A percentile compares a stretch with the other conserved stretches of the same genome.
Conservation (phyloP, 2,888 invertebrate genomes). For the Chrysina gloriosa region DNA sequence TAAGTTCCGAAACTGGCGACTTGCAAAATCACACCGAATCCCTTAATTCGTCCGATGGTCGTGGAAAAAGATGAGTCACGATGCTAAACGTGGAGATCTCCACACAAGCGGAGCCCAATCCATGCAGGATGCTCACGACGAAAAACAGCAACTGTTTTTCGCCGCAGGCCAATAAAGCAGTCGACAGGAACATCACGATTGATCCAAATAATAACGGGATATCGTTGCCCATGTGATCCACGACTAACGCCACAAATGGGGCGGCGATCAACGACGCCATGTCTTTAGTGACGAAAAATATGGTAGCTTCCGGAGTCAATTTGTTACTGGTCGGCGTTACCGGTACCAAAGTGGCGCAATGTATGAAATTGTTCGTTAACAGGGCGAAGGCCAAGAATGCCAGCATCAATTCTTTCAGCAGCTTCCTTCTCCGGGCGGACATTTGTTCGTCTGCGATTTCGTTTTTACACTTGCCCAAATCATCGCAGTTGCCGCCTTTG, state of each 20-base stretch:
- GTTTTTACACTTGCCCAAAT: background rate
- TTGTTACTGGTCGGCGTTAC: background rate
- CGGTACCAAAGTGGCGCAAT: background rate
- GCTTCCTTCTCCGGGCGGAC: background rate
- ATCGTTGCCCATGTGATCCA: constrained; percentile 12
- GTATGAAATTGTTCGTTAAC: constrained; percentile 3
- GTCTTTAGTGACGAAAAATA: constrained; percentile 13
- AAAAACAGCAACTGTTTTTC: background rate
- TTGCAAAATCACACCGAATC: background rate
- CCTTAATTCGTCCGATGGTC: constrained; percentile 5
- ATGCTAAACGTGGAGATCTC: background rate
- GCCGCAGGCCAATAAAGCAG: background rate
- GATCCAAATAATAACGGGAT: background rate
- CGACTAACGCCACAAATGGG: background rate
- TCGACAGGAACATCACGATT: constrained; percentile 21
- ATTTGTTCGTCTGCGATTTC: background rate
- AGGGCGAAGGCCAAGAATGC: background rate
- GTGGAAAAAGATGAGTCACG: constrained; percentile 9
- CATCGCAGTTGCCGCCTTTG: background rate
- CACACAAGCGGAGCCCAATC: background rate
- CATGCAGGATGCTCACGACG: constrained; percentile 15
- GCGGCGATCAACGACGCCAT: background rate
- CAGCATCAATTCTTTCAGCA: background rate
- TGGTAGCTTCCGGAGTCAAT: constrained; percentile 1
- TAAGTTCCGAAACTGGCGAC: constrained; percentile 11